phyloP scores from a whole-genome alignment of 2,797 vertebrate species.

The Chelon auratus region DNA sequence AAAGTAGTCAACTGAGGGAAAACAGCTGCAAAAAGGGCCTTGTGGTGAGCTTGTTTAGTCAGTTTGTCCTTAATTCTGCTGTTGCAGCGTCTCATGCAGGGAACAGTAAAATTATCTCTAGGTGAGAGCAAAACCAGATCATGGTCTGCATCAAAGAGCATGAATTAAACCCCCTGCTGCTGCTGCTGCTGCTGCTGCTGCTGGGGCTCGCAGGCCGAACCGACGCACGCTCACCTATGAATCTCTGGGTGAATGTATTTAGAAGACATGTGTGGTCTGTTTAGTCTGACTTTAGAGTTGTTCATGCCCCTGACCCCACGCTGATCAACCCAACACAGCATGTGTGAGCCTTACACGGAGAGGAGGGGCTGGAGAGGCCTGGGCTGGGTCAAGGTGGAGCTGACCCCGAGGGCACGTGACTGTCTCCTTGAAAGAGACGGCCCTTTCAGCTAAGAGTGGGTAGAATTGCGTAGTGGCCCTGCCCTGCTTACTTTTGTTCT shows the following conservation, averaged over 20 bases:
- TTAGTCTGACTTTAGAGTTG: slow-evolving; percentile 79
- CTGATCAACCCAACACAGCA: slow-evolving; percentile 27
- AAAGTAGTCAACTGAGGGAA: slow-evolving; percentile 1
- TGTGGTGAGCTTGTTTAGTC: background rate
- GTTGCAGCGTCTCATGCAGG: background rate
- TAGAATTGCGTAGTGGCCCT: slow-evolving; percentile 46
- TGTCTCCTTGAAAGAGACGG: slow-evolving; percentile 41
- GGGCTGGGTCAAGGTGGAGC: slow-evolving; percentile 63
- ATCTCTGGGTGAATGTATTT: slow-evolving; percentile 58
- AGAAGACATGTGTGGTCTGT: slow-evolving; percentile 82
- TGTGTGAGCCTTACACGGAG: slow-evolving; percentile 28
- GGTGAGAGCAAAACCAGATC: background rate
- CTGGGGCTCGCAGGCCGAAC: slow-evolving; percentile 10
- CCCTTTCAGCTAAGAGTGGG: slow-evolving; percentile 36
- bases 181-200: background rate
- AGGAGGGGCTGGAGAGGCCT: slow-evolving; percentile 2
- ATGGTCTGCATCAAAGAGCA: slow-evolving; percentile 35
- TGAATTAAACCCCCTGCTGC: slow-evolving; percentile 47
- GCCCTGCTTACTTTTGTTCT: slow-evolving; percentile 39
- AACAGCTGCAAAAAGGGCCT: background rate
- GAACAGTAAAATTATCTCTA: background rate
- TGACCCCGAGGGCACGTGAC: slow-evolving; percentile 56
- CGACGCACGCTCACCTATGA: slow-evolving; percentile 56
- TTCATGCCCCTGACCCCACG: slow-evolving; percentile 67
- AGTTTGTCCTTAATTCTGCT: background rate